These are phyloP conservation scores for Cosmorhoe ocellata DNA, from an alignment of 2,888 invertebrate species.

Conservation along the genomic window DNA sequence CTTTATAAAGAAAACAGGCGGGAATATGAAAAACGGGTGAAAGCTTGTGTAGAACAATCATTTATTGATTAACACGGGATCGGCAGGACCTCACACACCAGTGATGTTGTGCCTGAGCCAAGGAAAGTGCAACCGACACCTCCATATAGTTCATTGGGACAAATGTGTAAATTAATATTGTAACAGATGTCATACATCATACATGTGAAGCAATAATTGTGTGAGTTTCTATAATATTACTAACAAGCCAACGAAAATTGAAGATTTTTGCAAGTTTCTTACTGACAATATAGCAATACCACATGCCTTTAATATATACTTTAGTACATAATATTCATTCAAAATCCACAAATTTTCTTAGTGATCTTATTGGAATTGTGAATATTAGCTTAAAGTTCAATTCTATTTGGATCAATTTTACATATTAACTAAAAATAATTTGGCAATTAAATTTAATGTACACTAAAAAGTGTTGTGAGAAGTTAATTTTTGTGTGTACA, in stretches of 20 bases:
- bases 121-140: constrained; percentile 51
- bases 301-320: constrained; percentile 19
- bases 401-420: constrained; percentile 17
- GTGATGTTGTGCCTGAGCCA: constrained; percentile 31
- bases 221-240: constrained; percentile 44
- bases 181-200: constrained; percentile 37
- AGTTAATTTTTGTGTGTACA: constrained; percentile 16
- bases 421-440: constrained; percentile 4
- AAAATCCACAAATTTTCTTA: constrained; percentile 6
- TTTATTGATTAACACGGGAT: constrained; percentile 92
- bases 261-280: constrained; percentile 23
- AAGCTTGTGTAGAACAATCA: constrained; percentile 99
- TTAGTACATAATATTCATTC: constrained; percentile 3
- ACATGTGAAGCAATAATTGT: constrained; percentile 39
- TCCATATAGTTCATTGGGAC: constrained; percentile 74
- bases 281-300: constrained; percentile 28
- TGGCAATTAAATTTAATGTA: constrained; percentile 13
- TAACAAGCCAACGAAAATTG: constrained; percentile 27
- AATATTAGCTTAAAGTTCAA: constrained; percentile 8
- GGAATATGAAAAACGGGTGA: constrained; percentile 99
- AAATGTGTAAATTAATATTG: constrained; percentile 49
- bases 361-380: constrained; percentile 4
- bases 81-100: constrained; percentile 53
- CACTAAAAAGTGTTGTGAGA: constrained; percentile 21
- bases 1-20: constrained; percentile 99